Percentiles rank a stretch among this genome's conserved stretches.
phyloP scores from a whole-genome alignment of 2,888 invertebrate species.

The Synergus itoensis region DNA sequence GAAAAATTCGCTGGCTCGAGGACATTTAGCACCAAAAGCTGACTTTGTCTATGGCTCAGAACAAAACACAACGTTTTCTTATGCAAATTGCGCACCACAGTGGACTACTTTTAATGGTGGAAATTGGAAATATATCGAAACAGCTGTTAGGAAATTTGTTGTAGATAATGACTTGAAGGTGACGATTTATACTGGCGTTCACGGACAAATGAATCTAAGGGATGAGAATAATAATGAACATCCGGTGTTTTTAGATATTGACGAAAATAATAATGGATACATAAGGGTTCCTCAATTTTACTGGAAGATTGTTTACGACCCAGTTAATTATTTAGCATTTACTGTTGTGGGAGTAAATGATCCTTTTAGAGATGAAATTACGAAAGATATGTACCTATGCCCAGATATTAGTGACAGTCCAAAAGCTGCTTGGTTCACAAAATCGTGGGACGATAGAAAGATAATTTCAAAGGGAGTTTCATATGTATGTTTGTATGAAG shows the following conservation, averaged over 20 bases:
- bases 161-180: conserved; percentile 71
- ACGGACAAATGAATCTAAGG: conserved; percentile 81
- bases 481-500: conserved; percentile 82
- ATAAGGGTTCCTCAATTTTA: conserved; percentile 74
- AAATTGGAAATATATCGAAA: conserved; percentile 81
- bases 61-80: conserved; percentile 82
- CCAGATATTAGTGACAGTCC: conserved; percentile 75
- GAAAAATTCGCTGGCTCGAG: conserved; percentile 76
- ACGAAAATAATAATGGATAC: conserved; percentile 71
- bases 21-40: conserved; percentile 83
- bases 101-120: conserved; percentile 83
- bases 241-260: conserved; percentile 77
- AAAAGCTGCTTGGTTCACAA: conserved; percentile 78
- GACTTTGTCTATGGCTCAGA: conserved; percentile 82
- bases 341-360: conserved; percentile 78
- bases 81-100: conserved; percentile 84
- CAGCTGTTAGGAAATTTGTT: conserved; percentile 77
- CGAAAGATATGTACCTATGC: conserved; percentile 76
- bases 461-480: conserved; percentile 80
- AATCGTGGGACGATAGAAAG: conserved; percentile 77
- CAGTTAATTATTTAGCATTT: conserved; percentile 66
- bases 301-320: conserved; percentile 79
- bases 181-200: conserved; percentile 82
- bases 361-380: conserved; percentile 71
- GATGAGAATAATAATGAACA: conserved; percentile 77